Percentiles rank a stretch among this genome's conserved stretches.
Evolutionary conservation across 2,113 vertebrate species (phyloP).

Genomic region (Syngnathoides biaculeatus): DNA sequence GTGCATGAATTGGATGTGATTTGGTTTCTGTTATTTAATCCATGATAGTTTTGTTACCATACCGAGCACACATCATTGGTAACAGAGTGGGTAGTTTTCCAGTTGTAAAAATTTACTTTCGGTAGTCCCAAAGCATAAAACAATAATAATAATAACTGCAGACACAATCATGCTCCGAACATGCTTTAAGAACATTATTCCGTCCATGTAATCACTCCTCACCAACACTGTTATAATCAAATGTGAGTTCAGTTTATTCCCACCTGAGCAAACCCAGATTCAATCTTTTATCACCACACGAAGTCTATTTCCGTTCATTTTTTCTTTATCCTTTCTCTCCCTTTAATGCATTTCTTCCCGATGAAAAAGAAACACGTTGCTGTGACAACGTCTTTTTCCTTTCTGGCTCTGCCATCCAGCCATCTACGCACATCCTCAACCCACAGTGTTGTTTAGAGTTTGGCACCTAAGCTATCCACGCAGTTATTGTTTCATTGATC

Average conservation of each 20-base stretch:
- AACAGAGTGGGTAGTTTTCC: not conserved
- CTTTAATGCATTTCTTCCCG: not conserved
- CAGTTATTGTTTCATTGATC: not conserved
- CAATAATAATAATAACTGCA: not conserved
- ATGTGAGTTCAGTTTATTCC: not conserved
- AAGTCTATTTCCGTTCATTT: slow-evolving; percentile 20
- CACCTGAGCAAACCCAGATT: not conserved
- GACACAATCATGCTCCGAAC: not conserved
- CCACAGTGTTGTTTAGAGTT: slow-evolving; percentile 5
- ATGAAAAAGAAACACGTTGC: slow-evolving; percentile 17
- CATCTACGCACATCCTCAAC: slow-evolving; percentile 21
- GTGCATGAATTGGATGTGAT: not conserved
- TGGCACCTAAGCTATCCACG: not conserved
- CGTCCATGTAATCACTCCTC: not conserved
- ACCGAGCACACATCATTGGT: not conserved
- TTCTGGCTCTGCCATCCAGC: slow-evolving; percentile 7
- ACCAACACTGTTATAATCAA: not conserved
- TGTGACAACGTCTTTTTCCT: slow-evolving; percentile 19
- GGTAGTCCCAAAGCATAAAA: not conserved
- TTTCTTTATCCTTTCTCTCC: not conserved
- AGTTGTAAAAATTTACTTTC: not conserved
- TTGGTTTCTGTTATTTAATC: not conserved
- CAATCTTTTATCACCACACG: not conserved
- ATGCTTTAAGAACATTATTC: not conserved
- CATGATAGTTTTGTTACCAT: not conserved